Evolutionary conservation across 2,888 invertebrate species (phyloP), one percentile per base, ranked within the genome.

Genomic region (Fragum whitleyi): DNA sequence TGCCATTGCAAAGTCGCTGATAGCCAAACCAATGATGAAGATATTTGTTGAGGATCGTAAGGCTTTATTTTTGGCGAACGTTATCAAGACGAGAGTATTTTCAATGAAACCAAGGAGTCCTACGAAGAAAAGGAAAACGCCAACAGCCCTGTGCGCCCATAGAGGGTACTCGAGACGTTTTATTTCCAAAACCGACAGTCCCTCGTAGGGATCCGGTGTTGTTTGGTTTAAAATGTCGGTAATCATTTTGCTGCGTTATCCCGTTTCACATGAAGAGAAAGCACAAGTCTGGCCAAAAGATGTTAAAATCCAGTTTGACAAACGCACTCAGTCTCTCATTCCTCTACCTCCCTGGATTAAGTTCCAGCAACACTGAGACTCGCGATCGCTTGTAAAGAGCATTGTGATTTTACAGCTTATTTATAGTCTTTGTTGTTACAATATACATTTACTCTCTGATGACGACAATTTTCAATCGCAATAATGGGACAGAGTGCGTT

Each of bases 21-120:
- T 26, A 7, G 88, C 77, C 28, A 91, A 73, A 1, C 90, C 80
- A 16, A 91, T 78, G 21, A 92, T 90, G 71, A 91, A 91, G 0
- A 86, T 59, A 72, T 91, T 92, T 14, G 91, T 90, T 1, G 91
- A 84, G 0, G 91, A 90, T 16, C 89, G 77, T 5, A 92, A 71
- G 2, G 85, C 77, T 77, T 90, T 91, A 39, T 83, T 79, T 70
- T 85, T 89, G 29, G 74, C 57, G 62, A 89, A 88, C 9, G 87
- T 88, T 69, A 84, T 29, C 26, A 89, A 65, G 23, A 87, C 87
- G 42, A 88, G 42, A 16, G 82, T 61, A 70, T 90, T 91, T 53
- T 82, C 81, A 7, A 82, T 55, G 47, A 86, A 70, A n/a, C 90
- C 91, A 11, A 86, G 73, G 7, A 78, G 32, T 14, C 81, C 79